Base-by-base conservation (phyloP, 2,113 vertebrate genomes). In the Takifugu flavidus region DNA sequence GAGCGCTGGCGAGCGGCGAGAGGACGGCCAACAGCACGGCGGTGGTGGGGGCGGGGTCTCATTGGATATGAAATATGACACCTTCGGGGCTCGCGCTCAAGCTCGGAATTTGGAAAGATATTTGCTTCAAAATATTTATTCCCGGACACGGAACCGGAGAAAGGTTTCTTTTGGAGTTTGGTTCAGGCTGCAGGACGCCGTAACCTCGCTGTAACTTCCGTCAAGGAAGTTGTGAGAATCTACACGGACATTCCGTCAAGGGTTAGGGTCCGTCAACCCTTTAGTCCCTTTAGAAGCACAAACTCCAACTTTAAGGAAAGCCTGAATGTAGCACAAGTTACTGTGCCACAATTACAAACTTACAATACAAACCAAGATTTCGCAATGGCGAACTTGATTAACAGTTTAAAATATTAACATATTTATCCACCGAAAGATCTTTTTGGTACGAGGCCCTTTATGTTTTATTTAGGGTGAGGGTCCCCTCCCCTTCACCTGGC, bases 1-100 rank as follows among this genome's bases (percentile, higher is more conserved):
- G 60, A 52, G 64, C 11, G 65, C 61, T 29, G 65, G 70, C 49
- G 75, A 59, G 50, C 31, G 57, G 55, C 31, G 70, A 11, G 62
- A 58, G 29, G 74, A 67, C 76, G 70, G 74, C 64, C 77, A 65
- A 70, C 63, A 6, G 60, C 8, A 12, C 59, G 58, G 66, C 54
- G 15, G 65, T 42, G 78, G 66, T 71, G 74, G 80, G 85, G 87
- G 86, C 84, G 84, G 70, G 80, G 80, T 78, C 86, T 87, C 82
- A 89, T 87, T 86, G 78, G 77, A 85, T 88, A 88, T 85, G 77
- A 85, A 86, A 79, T 83, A 84, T 80, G 82, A 72, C 39, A 4
- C 74, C 2, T 87, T 87, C 62, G 67, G 0, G 61, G 13, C 4
- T 49, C 27, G 1, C 1, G 2, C 14, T 0, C 59, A 54, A 2